phyloP scores from a whole-genome alignment of 2,113 vertebrate genomes.

The Hypocryptadius cinnamomeus region DNA sequence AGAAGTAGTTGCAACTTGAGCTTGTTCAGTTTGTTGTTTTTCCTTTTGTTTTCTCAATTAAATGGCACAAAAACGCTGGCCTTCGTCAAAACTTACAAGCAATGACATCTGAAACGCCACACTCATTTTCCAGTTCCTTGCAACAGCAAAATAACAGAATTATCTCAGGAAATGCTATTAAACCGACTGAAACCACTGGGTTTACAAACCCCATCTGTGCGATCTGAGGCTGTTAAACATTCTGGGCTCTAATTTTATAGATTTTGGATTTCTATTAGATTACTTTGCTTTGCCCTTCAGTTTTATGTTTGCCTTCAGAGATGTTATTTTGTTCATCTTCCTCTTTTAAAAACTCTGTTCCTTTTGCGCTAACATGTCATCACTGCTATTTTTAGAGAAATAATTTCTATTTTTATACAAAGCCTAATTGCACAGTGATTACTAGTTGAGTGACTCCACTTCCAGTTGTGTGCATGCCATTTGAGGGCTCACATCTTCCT shows the following conservation, averaged over 20 bases:
- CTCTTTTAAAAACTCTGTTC: neutral
- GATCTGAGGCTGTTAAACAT: neutral
- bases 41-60: neutral
- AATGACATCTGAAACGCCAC: neutral
- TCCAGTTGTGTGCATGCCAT: neutral
- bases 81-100: neutral
- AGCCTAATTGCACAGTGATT: constrained; percentile 16
- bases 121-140: neutral
- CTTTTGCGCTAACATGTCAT: neutral
- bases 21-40: neutral
- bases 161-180: constrained; percentile 12
- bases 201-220: neutral
- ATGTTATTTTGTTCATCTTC: neutral
- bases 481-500: neutral
- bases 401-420: constrained; percentile 31
- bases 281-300: neutral
- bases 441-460: neutral
- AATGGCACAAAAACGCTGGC: neutral
- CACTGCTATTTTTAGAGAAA: constrained; percentile 8
- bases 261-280: neutral
- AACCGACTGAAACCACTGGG: neutral
- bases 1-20: neutral
- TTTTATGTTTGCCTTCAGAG: neutral
- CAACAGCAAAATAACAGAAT: neutral
- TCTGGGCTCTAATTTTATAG: neutral